A percentile compares a stretch with the other conserved stretches of the same genome.
phyloP scores from a whole-genome alignment of 2,113 vertebrate species.

The Pseudopodoces humilis region DNA sequence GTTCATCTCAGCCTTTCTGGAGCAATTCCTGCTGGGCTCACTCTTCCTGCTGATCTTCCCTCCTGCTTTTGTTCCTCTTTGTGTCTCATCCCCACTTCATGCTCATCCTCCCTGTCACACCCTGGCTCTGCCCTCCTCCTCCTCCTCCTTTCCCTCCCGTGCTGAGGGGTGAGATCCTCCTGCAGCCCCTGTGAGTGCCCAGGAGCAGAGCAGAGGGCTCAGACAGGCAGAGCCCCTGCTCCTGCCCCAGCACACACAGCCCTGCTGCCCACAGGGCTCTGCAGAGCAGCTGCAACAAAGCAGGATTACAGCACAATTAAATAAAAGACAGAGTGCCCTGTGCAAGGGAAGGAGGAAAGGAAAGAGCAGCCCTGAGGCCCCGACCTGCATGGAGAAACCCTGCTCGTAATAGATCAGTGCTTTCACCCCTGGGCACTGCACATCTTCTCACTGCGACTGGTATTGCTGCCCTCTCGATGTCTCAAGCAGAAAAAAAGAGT shows the following conservation, averaged over 20 bases:
- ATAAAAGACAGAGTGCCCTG: not conserved
- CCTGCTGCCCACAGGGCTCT: not conserved
- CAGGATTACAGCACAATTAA: not conserved
- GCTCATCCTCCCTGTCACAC: not conserved
- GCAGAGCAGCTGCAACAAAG: conserved; percentile 44
- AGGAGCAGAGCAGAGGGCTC: not conserved
- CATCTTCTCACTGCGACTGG: not conserved
- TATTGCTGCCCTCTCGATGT: not conserved
- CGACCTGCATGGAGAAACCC: not conserved
- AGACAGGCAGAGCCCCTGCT: not conserved
- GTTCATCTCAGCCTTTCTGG: not conserved
- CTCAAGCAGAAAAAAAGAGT: not conserved
- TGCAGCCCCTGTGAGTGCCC: not conserved
- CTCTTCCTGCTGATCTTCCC: not conserved
- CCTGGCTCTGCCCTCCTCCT: not conserved
- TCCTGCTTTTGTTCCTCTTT: not conserved
- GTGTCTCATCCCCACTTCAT: not conserved
- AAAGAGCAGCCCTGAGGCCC: not conserved
- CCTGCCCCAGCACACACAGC: conserved; percentile 40
- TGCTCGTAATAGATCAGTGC: not conserved
- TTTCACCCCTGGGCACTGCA: not conserved
- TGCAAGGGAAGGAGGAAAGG: not conserved
- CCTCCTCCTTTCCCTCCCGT: not conserved
- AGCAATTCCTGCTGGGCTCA: not conserved
- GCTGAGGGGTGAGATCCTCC: not conserved